Conservation (phyloP, 2,797 vertebrate genomes). For the Crotalus adamanteus region DNA sequence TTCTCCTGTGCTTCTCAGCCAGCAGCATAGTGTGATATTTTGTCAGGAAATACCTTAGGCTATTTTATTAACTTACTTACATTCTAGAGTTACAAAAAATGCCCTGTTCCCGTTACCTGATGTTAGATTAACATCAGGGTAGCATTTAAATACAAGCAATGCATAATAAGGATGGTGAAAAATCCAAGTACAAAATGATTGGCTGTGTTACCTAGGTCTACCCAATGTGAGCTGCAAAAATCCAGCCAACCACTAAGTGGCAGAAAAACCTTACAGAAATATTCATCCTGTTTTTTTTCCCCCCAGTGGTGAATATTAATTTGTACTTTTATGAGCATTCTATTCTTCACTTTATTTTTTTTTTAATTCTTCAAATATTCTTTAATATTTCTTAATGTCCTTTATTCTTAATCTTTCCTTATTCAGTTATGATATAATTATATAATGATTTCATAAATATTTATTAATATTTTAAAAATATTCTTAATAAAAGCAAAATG, state of each 20-base stretch:
- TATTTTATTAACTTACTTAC: not conserved
- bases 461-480: not conserved
- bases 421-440: not conserved
- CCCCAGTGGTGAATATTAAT: not conserved
- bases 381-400: not conserved
- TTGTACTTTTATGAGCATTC: not conserved
- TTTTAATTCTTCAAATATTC: not conserved
- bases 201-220: not conserved
- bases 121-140: not conserved
- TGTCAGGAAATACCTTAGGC: not conserved
- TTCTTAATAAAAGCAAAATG: not conserved
- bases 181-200: not conserved
- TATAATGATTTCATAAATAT: not conserved
- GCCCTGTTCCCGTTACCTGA: too few species aligned
- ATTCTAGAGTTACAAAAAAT: not conserved
- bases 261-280: not conserved
- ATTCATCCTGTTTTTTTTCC: not conserved
- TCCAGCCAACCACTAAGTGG: not conserved
- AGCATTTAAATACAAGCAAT: not conserved
- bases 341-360: not conserved
- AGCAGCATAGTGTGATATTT: not conserved
- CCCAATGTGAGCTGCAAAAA: not conserved
- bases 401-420: not conserved
- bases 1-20: not conserved
- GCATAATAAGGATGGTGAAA: not conserved